A percentile compares a stretch with the other conserved stretches of the same genome.
phyloP scores from a whole-genome alignment of 2,888 invertebrate genomes.

The Cryptocephalus primarius region DNA sequence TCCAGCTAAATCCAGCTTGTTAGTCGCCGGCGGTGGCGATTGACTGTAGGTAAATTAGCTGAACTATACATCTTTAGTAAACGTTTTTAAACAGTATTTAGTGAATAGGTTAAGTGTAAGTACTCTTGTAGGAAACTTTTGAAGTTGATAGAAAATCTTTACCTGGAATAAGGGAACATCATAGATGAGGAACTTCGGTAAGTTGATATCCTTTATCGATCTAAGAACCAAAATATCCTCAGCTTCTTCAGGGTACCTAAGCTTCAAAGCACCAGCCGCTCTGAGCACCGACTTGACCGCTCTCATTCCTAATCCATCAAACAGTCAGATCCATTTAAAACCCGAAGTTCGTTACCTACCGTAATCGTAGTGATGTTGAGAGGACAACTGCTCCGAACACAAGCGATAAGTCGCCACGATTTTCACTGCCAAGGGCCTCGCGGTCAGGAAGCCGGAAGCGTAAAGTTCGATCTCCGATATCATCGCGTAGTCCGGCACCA shows the following conservation, averaged over 20 bases:
- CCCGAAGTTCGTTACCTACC: conserved; percentile 39
- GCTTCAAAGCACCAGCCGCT: conserved; percentile 83
- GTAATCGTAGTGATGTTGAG: conserved; percentile 92
- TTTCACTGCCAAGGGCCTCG: conserved; percentile 80
- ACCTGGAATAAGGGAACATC: conserved; percentile 80
- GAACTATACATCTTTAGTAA: no score
- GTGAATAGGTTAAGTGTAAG: no score
- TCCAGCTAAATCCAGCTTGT: no score
- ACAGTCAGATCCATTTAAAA: not conserved
- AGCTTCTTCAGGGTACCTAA: conserved; percentile 76
- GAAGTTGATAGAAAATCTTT: conserved; percentile 8
- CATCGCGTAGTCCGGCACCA: conserved; percentile 93
- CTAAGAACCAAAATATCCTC: conserved; percentile 80
- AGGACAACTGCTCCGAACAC: conserved; percentile 88
- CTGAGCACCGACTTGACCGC: conserved; percentile 89
- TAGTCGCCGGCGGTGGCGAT: no score
- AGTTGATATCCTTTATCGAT: conserved; percentile 88
- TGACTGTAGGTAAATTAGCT: no score
- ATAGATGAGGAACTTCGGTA: conserved; percentile 85
- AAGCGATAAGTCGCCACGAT: conserved; percentile 89
- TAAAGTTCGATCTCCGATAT: conserved; percentile 92
- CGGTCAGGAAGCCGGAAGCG: conserved; percentile 83
- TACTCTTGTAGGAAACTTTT: not conserved
- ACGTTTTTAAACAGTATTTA: no score
- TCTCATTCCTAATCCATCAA: conserved; percentile 57